Conservation (phyloP, 2,888 invertebrate species). For the Phasia obesa region DNA sequence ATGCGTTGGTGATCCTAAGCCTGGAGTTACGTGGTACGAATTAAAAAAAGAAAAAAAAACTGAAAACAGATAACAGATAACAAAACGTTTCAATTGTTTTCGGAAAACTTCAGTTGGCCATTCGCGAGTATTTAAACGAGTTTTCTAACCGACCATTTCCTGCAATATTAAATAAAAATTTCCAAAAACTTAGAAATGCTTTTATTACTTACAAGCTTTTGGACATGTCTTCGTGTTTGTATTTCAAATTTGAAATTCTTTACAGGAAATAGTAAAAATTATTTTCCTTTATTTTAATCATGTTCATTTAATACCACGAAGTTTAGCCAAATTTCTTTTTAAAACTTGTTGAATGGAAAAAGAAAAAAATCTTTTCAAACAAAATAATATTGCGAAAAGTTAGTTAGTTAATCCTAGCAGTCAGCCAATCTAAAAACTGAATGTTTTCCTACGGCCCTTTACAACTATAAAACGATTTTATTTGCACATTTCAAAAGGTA, state of each 20-base stretch:
- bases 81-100: not conserved
- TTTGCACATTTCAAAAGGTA: slow-evolving; percentile 84
- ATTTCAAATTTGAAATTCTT: too few species aligned
- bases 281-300: too few species aligned
- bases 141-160: not conserved
- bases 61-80: not conserved
- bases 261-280: too few species aligned
- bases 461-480: not conserved
- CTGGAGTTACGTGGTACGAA: slow-evolving; percentile 94
- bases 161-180: too few species aligned
- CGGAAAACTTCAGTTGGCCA: slow-evolving; percentile 25
- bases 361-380: not conserved
- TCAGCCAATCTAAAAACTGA: not conserved
- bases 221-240: too few species aligned
- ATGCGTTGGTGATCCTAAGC: slow-evolving; percentile 98
- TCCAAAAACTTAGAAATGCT: too few species aligned
- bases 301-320: too few species aligned
- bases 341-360: not conserved
- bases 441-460: not conserved
- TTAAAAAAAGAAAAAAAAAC: slow-evolving; percentile 36
- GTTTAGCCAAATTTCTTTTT: too few species aligned
- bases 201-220: too few species aligned
- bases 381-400: too few species aligned
- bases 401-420: not conserved
- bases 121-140: not conserved